phyloP scores from a whole-genome alignment of 2,797 vertebrate genomes.

The Lagocephalus sceleratus region DNA sequence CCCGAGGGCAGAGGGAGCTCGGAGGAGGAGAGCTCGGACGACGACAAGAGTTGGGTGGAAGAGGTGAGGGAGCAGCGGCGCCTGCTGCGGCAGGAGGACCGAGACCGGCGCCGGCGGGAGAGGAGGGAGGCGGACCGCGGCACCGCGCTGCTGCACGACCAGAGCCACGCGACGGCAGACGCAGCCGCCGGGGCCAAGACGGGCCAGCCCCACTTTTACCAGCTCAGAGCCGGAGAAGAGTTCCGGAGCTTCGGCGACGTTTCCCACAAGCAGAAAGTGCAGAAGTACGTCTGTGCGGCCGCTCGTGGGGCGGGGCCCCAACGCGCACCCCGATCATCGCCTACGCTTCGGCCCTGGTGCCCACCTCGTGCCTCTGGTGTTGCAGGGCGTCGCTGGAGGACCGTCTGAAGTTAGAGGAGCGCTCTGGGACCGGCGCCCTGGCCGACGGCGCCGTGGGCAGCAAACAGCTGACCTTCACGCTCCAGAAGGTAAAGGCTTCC shows the following conservation, averaged over 20 bases:
- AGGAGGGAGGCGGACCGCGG: slow-evolving; percentile 81
- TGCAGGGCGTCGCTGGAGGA: slow-evolving; percentile 90
- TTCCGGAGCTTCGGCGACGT: slow-evolving; percentile 92
- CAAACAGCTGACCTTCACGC: slow-evolving; percentile 93
- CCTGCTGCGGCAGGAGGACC: slow-evolving; percentile 82
- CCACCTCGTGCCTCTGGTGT: too few species aligned
- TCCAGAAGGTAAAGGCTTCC: slow-evolving; percentile 83
- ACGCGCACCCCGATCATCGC: too few species aligned
- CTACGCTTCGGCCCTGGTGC: too few species aligned
- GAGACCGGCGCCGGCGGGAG: slow-evolving; percentile 76
- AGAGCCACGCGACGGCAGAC: slow-evolving; percentile 12
- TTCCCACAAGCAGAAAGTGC: slow-evolving; percentile 85
- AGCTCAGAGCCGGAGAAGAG: slow-evolving; percentile 95
- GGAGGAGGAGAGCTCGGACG: slow-evolving; percentile 94
- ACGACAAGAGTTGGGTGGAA: slow-evolving; percentile 96
- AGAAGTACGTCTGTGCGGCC: slow-evolving; percentile 87
- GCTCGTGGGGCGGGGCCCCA: too few species aligned
- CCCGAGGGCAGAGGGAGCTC: slow-evolving; percentile 90
- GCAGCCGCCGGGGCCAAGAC: slow-evolving; percentile 25
- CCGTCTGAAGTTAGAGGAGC: slow-evolving; percentile 87
- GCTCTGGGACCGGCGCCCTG: slow-evolving; percentile 74
- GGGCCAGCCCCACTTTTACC: slow-evolving; percentile 87
- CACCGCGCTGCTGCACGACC: slow-evolving; percentile 74
- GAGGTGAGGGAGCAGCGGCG: slow-evolving; percentile 94
- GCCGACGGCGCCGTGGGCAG: slow-evolving; percentile 88